These are phyloP conservation scores for Cyanoramphus novaezelandiae DNA, from an alignment of 2,113 vertebrate genomes.

Conservation along the genomic window DNA sequence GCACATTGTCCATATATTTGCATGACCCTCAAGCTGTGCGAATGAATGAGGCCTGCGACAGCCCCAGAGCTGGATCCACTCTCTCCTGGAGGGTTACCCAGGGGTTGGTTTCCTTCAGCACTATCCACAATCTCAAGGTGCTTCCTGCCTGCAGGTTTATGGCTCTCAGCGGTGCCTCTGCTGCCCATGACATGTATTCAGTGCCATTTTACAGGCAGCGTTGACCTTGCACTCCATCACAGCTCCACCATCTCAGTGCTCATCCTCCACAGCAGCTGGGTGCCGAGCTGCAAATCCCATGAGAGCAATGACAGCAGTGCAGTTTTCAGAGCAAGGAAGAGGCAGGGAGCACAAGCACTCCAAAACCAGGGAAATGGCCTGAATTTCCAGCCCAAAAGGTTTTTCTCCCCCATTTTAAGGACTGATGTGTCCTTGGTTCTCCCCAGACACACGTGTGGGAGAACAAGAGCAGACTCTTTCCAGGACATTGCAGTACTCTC, in stretches of 20 bases:
- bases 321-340: not conserved
- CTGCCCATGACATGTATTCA: not conserved
- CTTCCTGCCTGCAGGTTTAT: not conserved
- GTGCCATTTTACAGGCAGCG: not conserved
- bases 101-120: not conserved
- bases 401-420: not conserved
- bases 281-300: accelerated
- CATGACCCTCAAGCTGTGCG: not conserved
- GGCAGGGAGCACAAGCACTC: not conserved
- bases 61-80: not conserved
- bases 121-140: not conserved
- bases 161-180: not conserved
- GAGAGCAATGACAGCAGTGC: not conserved
- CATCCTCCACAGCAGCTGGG: not conserved
- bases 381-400: not conserved
- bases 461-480: slow-evolving; percentile 33
- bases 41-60: accelerated
- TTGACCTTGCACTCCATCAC: not conserved
- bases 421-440: not conserved
- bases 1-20: not conserved
- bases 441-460: not conserved
- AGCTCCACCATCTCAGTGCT: not conserved
- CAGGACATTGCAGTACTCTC: slow-evolving; percentile 9
- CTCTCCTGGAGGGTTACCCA: not conserved
- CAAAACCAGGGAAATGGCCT: not conserved